Evolutionary conservation across 2,888 invertebrate genomes (phyloP), one percentile per base, ranked within the genome.

Genomic region (Gibbula magus): DNA sequence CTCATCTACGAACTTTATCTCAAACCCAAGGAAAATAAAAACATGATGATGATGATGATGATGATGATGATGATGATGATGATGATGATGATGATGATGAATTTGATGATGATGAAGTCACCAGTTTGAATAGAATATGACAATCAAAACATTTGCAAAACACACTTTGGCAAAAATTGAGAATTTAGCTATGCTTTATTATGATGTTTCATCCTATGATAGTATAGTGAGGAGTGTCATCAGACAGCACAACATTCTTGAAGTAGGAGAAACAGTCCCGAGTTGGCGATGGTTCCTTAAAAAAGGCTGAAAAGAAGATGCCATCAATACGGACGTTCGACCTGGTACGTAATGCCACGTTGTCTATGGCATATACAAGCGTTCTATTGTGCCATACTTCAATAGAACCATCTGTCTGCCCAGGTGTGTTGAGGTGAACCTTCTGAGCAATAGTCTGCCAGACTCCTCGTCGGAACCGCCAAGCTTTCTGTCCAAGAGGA

Each of bases 271-370:
- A 85, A 10, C 86, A 86, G 77, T 86, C 85, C 22, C 70, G 67
- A 1, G 83, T 82, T 22, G 87, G 81, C 0, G 86, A 52, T 3
- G 61, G 61, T 0, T 88, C 89, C 2, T 88, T 88, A 67, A 87
- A 89, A 77, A 89, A 88, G 20, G 88, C 88, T 0, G 87, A 89
- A 78, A 89, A 88, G 81, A 86, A 86, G 22, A 89, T 75, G 0
- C 87, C 87, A 22, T 85, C 82, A 35, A 88, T 86, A 18, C 83
- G 52, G 25, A 87, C 79, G 32, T 39, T 45, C 7, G 79, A 78
- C 20, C 83, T 79, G 54, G 79, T 79, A 29, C 88, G 80, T 70
- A 87, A 83, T 20, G 84, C 81, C 29, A 87, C 74, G 51, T 85
- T 80, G 25, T 79, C 75, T 32, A 86, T 70, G 79, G 83, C 75